Base-by-base conservation (phyloP, 2,113 vertebrate species). In the Arenaria interpres region DNA sequence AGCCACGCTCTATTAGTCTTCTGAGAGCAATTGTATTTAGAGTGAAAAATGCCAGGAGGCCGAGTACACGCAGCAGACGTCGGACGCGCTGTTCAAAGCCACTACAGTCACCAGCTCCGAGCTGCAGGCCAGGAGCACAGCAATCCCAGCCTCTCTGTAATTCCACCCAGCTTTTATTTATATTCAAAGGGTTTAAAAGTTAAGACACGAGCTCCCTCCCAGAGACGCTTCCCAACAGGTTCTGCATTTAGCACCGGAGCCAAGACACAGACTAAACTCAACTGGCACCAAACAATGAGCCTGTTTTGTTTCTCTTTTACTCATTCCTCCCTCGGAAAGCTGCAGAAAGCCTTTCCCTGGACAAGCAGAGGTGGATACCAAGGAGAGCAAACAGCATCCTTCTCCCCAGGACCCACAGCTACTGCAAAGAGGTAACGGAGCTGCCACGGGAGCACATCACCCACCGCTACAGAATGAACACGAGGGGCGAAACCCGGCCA, bases 11-110 rank as follows among this genome's bases (percentile, higher is more conserved):
- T 46, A 48, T 93, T 50, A 79, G 89, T 74, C 81, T 95, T 88
- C 86, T 53, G 95, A 97, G 90, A 95, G 77, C 90, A 95, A 92
- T 46, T 81, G 79, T 66, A 63, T 82, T 95, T 67, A 69, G 84
- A 93, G 62, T 64, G 88, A 86, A 48, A 57, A 87, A 79, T 74
- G 89, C 60, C 88, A 83, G 73, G 73, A 89, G 75, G 43, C 48
- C 6, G 20, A 3, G 33, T 9, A 20, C 46, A n/a, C 24, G 69
- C 85, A 53, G 87, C 30, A 6, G 2, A 25, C 20, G 1, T 2
- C 6, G 69, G 43, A 59, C 25, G 28, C 6, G 5, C 66, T 1
- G 2, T 5, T 62, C 11, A 2, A 35, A 90, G 69, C 85, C 5
- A 2, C 71, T 1, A 7, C 3, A 50, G 10, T 10, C 33, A 33